phyloP scores from a whole-genome alignment of 2,888 invertebrate species.

The Perizoma affinitatum region DNA sequence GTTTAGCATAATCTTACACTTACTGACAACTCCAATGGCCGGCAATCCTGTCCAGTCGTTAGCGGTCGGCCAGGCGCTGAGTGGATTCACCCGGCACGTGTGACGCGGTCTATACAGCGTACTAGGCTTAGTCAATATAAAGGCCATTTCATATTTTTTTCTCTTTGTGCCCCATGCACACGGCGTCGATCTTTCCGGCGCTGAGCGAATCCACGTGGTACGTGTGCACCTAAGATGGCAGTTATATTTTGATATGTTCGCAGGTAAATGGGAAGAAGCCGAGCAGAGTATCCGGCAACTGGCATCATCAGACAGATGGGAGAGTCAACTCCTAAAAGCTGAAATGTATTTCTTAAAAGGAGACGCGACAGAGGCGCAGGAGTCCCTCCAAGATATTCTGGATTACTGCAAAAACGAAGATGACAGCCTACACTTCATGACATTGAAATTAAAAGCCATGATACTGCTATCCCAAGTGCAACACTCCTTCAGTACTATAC shows the following conservation, averaged over 20 bases:
- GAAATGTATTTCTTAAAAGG: conserved; percentile 84
- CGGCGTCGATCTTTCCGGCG: no score
- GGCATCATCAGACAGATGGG: conserved; percentile 86
- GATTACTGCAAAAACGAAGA: conserved; percentile 81
- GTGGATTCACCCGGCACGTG: no score
- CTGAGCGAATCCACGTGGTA: no score
- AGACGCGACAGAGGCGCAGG: conserved; percentile 73
- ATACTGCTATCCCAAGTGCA: conserved; percentile 87
- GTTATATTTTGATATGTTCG: conserved; percentile 27
- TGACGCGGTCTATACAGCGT: no score
- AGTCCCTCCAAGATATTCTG: conserved; percentile 78
- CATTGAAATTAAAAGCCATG: conserved; percentile 86
- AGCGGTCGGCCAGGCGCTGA: no score
- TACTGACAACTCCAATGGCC: no score
- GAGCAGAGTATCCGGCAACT: conserved; percentile 88
- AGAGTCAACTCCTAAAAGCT: conserved; percentile 84
- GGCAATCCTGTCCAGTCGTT: no score
- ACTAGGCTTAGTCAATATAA: no score
- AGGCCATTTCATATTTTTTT: no score
- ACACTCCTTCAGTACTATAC: conserved; percentile 83
- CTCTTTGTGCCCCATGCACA: no score
- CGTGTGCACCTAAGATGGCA: no score
- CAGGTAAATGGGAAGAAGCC: conserved; percentile 88
- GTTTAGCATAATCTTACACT: no score
- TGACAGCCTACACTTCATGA: conserved; percentile 79